Evolutionary conservation across 30 jellyfish, hydroid and myxozoan genomes (phyloP).

Genomic region (Chironex yamaguchii): DNA sequence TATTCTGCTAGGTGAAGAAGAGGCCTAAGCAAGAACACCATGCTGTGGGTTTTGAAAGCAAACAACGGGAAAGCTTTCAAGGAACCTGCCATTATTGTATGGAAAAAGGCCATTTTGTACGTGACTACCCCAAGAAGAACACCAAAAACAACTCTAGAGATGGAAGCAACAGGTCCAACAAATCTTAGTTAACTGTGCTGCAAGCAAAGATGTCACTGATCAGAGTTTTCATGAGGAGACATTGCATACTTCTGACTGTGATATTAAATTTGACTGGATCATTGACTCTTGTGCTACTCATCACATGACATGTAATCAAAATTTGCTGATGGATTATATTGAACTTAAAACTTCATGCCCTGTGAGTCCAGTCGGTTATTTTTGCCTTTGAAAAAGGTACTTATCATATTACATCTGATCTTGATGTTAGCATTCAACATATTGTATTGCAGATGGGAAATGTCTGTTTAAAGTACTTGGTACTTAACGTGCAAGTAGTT

Average conservation of each 20-base stretch:
- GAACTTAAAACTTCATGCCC: not conserved
- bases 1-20: slow-evolving; percentile 43
- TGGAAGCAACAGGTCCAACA: slow-evolving; percentile 10
- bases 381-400: slow-evolving; percentile 65
- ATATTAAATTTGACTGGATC: slow-evolving; percentile 23
- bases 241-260: slow-evolving; percentile 16
- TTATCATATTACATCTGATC: slow-evolving; percentile 11
- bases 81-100: slow-evolving; percentile 57
- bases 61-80: not conserved
- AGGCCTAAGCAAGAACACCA: no score
- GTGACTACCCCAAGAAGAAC: slow-evolving; percentile 60
- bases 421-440: slow-evolving; percentile 27
- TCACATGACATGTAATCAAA: slow-evolving; percentile 41
- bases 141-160: not conserved
- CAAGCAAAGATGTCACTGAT: not conserved
- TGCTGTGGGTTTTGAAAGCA: slow-evolving; percentile 15
- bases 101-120: slow-evolving; percentile 53
- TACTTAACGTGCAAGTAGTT: no score
- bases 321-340: slow-evolving; percentile 15
- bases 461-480: no score
- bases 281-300: slow-evolving; percentile 68
- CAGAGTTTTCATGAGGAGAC: slow-evolving; percentile 21
- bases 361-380: slow-evolving; percentile 32
- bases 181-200: slow-evolving; percentile 17
- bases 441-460: no score